Evolutionary conservation across 2,113 vertebrate species (phyloP), one percentile per base, ranked within the genome.

Genomic region (Centropus bengalensis): DNA sequence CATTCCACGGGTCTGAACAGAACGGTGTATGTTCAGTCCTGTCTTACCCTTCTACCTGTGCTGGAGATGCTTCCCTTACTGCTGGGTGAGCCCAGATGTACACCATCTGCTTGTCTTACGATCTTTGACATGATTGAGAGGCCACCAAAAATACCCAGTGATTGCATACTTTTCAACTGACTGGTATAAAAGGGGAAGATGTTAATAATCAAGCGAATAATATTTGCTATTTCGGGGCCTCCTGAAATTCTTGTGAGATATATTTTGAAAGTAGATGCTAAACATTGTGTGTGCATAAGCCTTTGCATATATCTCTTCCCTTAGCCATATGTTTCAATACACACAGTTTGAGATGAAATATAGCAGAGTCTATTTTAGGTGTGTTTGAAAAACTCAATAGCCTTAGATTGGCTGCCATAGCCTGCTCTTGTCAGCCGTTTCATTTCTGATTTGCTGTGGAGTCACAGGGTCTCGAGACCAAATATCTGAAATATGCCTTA

Each of bases 41-140:
- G 5, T 75, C 87, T 96, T 83, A 75, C 96, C 75, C 78, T 95
- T 86, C 87, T 95, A 97, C 96, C 94, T 95, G 91, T 86, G 90
- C 82, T 95, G 92, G 93, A 95, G 91, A 91, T 75, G 67, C 84
- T 97, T 84, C 91, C 92, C 92, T 96, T 93, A 96, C 96, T 94
- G 91, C 95, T 97, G 95, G 96, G 94, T 94, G 82, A 96, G 95
- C 94, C 95, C 94, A 97, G 96, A 97, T 97, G 96, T 96, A 96
- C 95, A 86, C 96, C 96, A 97, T 97, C 96, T 97, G 96, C 80
- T 97, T 96, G 92, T 95, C 95, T 96, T 95, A 88, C 92, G 95
- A 96, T 96, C 96, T 97, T 96, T 96, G 95, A 96, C 95, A 94
- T 97, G 94, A 96, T 97, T 96, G 96, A 97, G 94, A 94, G 95